Evolutionary conservation across 1,140 invertebrate species (phyloP), one percentile per base, ranked within the genome.

Genomic region (Olivierus martensii): DNA sequence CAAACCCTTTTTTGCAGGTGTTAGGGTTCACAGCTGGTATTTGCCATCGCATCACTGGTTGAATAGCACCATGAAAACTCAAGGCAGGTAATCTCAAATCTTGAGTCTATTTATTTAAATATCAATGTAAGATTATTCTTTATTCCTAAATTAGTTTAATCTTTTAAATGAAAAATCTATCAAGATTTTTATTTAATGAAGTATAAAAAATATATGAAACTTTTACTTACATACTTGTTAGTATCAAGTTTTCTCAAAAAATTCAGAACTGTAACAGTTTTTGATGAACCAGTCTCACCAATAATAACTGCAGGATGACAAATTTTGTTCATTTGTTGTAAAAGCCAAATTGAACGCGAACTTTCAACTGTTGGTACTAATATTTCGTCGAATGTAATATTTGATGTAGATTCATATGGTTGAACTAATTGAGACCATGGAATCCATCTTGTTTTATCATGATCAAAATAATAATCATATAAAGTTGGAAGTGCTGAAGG

Each of bases 291-390:
- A 3, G 84, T 88, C 62, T 91, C 87, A 2, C 90, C 89, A 0
- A 91, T 78, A 9, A 94, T 70, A 4, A 92, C 70, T 1, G 88
- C 77, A 0, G 90, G 87, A 56, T 80, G 71, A 63, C 82, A 79
- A 9, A 81, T 75, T 48, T 79, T 71, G 59, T 83, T 83, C 82
- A 90, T 87, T 28, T 85, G 68, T 50, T 77, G 72, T 15, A 93
- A 73, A 12, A 87, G 72, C 77, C 85, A 88, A 0, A 77, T 82
- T 2, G 82, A 79, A 45, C 82, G 72, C 7, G 87, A 71, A 1
- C 87, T 91, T 63, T 93, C 88, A 1, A 87, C 75, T 0, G 88
- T 94, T 0, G 87, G 88, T 2, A 94, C 87, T 12, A 93, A 70
- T 62, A 92, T 89, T 48, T 89, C 79, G 14, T 78, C 80, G 65